Base-by-base conservation (phyloP, 2,888 invertebrate genomes). In the Drosophila suboccidentalis region DNA sequence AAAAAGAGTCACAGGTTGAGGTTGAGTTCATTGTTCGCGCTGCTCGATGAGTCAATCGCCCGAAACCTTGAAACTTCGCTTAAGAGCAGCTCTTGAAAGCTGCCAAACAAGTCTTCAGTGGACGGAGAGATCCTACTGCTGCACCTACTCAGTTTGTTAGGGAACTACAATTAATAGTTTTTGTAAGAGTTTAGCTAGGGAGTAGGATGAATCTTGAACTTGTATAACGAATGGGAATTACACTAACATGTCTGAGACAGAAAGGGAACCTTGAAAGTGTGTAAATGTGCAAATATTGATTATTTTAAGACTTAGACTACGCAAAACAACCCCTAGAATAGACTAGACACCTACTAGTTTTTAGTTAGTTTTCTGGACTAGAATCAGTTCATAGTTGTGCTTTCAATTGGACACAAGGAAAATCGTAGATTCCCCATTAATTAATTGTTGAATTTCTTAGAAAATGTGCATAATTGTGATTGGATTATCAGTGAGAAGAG, bases 11-110 rank as follows among this genome's bases (percentile, higher is more conserved):
- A 49, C 58, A 68, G 54, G 59, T 67, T 57, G 75, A 74, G 84
- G 59, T 67, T 54, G 75, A 74, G 84, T 82, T 85, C 85, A 85
- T 78, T 85, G 82, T 68, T 67, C 84, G 70, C 67, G 15, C 15
- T 15, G 46, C 51, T 49, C 54, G 65, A 59, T 66, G 70, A 65
- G 72, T 70, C 65, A 61, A 49, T 54, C 49, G 44, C 44, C 39
- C 15, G 38, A 71, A 71, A 66, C 73, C 71, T 73, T 73, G 72
- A 73, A 54, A 60, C 50, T 47, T 43, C 41, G 26, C 29, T 26
- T 26, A 29, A 50, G 32, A 34, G 38, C 36, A 54, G 53, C 43
- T 8, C 38, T 36, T 29, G 41, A 70, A 65, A 72, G 72, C 57
- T 66, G 71, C 36, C 66, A 73, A 73, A 73, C 62, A 32, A 66